phyloP scores from a whole-genome alignment of 2,113 vertebrate genomes.

The Oryctolagus cuniculus region mOryCun1.1 NC_091452.1:9172501-9173000 shows the following conservation, averaged over 20 bases:
- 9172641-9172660: too few relatives aligned
- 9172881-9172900: too few relatives aligned
- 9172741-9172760: background rate
- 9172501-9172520: background rate
- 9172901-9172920: too few relatives aligned
- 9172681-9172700: background rate
- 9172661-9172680: background rate
- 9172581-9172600: background rate
- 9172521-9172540: background rate
- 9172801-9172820: background rate
- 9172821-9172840: background rate
- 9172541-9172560: background rate
- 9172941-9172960: too few relatives aligned
- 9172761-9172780: background rate
- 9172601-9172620: background rate
- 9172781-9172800: background rate
- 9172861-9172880: too few relatives aligned
- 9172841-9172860: too few relatives aligned
- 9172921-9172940: too few relatives aligned
- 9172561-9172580: background rate
- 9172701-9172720: background rate
- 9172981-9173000: too few relatives aligned
- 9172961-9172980: too few relatives aligned
- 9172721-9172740: background rate
- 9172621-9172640: background rate